These are phyloP conservation scores for Hydrochoerus hydrochaeris DNA, from an alignment of 2,113 vertebrate species.

Conservation along the genomic window DNA sequence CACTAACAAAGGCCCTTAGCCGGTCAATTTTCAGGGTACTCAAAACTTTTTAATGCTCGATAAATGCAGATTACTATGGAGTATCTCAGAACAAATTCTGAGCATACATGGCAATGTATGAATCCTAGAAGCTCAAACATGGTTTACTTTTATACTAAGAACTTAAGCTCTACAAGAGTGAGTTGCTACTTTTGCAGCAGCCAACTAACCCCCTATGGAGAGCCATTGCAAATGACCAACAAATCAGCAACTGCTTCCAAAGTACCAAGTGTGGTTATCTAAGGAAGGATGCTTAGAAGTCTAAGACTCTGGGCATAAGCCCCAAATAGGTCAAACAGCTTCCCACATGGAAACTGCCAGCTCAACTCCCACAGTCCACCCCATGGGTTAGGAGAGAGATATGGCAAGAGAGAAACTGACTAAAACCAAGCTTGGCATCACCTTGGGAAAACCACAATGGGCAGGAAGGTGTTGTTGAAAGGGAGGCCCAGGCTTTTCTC, in stretches of 20 bases:
- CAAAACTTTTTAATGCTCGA: not conserved
- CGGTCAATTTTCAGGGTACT: not conserved
- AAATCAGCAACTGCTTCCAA: not conserved
- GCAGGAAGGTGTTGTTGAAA: not conserved
- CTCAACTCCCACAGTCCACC: not conserved
- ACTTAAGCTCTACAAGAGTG: rapidly evolving
- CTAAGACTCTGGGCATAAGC: not conserved
- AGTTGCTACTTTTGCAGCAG: not conserved
- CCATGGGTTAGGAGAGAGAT: not conserved
- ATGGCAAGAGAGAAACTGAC: not conserved
- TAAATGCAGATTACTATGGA: not conserved
- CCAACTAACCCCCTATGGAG: not conserved
- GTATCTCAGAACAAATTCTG: not conserved
- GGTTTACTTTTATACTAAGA: not conserved
- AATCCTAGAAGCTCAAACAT: not conserved
- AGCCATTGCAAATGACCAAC: not conserved
- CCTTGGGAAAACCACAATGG: not conserved
- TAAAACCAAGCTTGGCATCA: not conserved
- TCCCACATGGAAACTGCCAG: not conserved
- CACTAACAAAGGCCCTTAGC: not conserved
- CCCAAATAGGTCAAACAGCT: not conserved
- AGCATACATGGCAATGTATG: too few species aligned
- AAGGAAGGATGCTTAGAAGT: conserved; percentile 11
- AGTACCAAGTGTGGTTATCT: not conserved
- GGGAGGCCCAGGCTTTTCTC: not conserved